phyloP scores from a whole-genome alignment of 2,888 invertebrate species.

The Vanessa cardui region DNA sequence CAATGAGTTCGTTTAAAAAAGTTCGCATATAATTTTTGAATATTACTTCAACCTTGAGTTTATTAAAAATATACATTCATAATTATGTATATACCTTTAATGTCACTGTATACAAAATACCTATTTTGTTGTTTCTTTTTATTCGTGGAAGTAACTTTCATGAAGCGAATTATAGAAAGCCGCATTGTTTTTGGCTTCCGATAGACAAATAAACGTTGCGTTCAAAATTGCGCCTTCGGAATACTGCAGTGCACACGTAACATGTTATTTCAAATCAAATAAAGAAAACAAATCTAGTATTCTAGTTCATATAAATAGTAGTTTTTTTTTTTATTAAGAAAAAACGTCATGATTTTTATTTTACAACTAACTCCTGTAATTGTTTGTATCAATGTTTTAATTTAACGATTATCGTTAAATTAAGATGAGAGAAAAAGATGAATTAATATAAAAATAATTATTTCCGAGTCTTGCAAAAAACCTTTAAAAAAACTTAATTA shows the following conservation, averaged over 20 bases:
- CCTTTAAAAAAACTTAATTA: constrained; percentile 1
- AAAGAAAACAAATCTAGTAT: neutral
- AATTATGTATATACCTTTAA: no score
- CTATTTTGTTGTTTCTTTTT: neutral
- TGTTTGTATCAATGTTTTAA: neutral
- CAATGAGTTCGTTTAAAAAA: no score
- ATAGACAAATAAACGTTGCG: neutral
- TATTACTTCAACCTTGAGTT: no score
- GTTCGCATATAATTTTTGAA: no score
- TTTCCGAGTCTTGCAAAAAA: neutral
- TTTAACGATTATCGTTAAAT: neutral
- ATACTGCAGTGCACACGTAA: constrained; percentile 6
- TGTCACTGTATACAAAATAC: neutral
- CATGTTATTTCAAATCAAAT: constrained; percentile 1
- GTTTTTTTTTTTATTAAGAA: neutral
- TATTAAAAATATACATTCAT: no score
- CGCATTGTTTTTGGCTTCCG: neutral
- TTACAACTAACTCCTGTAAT: neutral
- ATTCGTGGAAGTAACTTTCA: neutral
- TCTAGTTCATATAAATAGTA: neutral
- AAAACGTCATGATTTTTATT: neutral
- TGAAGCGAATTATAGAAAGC: neutral
- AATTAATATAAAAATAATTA: neutral
- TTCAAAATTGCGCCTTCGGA: neutral
- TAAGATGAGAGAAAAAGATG: neutral